These are phyloP conservation scores for Anoplius nigerrimus DNA, from an alignment of 2,888 invertebrate species.

Conservation along the genomic window DNA sequence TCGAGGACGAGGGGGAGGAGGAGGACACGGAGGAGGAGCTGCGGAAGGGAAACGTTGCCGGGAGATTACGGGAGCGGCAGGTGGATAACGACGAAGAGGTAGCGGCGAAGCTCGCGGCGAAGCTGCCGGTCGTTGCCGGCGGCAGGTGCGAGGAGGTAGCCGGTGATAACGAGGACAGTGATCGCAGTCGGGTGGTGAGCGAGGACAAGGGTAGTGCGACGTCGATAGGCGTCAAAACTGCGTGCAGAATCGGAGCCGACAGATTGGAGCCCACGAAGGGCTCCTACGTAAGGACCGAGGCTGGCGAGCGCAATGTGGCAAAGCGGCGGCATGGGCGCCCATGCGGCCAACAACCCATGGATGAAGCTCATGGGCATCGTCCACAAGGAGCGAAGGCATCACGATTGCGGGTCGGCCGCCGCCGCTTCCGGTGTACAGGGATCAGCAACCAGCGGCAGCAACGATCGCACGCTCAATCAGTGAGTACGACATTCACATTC, in stretches of 20 bases:
- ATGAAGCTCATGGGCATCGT: conserved; percentile 89
- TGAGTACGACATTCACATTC: conserved; percentile 75
- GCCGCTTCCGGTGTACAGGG: conserved; percentile 73
- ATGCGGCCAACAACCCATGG: conserved; percentile 87
- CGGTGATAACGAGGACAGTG: conserved; percentile 62
- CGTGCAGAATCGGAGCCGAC: conserved; percentile 7
- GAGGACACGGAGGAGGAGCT: conserved; percentile 19
- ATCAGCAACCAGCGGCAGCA: conserved; percentile 77
- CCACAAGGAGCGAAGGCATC: conserved; percentile 83
- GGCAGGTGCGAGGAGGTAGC: conserved; percentile 59
- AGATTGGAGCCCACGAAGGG: conserved; percentile 62
- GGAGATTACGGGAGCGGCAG: neutral
- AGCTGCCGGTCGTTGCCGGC: conserved; percentile 52
- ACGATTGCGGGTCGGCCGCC: conserved; percentile 76
- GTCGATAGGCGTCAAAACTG: neutral
- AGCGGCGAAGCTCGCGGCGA: neutral
- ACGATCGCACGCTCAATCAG: conserved; percentile 83
- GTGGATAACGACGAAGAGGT: neutral
- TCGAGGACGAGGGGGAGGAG: conserved; percentile 15
- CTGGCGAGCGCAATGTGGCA: conserved; percentile 83
- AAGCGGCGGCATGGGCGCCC: conserved; percentile 85
- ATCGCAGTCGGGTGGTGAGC: no score
- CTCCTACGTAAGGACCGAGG: conserved; percentile 64
- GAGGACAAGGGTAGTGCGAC: neutral
- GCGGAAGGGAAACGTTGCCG: neutral